Conservation (phyloP, 2,888 invertebrate species). For the Melanostoma scalare region DNA sequence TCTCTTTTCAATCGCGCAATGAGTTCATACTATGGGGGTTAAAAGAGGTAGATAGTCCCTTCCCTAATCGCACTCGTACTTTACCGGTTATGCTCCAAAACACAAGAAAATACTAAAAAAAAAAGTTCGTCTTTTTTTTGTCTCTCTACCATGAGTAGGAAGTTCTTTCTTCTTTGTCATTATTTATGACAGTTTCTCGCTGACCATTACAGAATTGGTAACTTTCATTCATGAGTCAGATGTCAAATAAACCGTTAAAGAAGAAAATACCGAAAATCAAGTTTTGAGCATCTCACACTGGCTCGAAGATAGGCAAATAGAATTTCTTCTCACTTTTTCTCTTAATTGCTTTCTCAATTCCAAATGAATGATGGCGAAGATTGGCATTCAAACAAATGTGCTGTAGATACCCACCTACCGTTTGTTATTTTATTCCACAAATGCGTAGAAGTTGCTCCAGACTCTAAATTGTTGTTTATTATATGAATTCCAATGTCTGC, state of each 20-base stretch:
- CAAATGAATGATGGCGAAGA: constrained; percentile 12
- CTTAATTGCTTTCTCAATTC: constrained; percentile 17
- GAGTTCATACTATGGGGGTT: no score
- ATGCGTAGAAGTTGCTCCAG: no score
- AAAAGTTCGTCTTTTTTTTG: no score
- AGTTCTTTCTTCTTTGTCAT: no score
- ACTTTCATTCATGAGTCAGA: constrained; percentile 62
- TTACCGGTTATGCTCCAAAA: constrained; percentile 9
- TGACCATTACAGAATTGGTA: constrained; percentile 22
- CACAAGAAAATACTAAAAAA: not conserved
- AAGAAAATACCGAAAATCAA: constrained; percentile 32
- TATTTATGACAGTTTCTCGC: constrained; percentile 20
- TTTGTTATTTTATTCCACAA: no score
- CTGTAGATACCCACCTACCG: no score
- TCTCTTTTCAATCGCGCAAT: no score
- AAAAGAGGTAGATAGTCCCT: no score
- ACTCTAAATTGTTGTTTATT: not conserved
- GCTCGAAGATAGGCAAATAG: not conserved
- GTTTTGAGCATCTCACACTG: constrained; percentile 9
- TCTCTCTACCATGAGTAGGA: no score
- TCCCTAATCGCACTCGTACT: not conserved
- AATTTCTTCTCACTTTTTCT: constrained; percentile 16
- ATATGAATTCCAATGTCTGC: not conserved
- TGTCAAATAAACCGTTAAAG: constrained; percentile 24
- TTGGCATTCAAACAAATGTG: not conserved